Conservation (phyloP, 1,140 invertebrate species). For the Philaenus spumarius region DNA sequence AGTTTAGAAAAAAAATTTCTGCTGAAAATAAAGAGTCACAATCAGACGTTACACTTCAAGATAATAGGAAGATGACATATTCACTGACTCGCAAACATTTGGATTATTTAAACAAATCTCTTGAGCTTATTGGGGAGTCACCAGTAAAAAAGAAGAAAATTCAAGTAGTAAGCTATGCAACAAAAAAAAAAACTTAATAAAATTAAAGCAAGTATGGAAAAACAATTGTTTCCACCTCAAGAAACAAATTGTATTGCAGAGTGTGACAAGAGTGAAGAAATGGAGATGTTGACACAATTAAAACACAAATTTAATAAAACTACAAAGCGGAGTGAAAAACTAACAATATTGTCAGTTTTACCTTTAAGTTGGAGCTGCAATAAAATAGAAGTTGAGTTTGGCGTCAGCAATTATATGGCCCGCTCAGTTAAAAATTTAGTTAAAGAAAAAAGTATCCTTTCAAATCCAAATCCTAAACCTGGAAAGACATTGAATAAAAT, state of each 20-base stretch:
- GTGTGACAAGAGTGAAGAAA: neutral
- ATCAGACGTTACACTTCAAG: too few relatives aligned
- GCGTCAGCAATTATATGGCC: neutral
- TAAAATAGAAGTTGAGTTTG: slow-evolving; percentile 1
- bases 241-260: neutral
- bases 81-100: too few relatives aligned
- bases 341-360: neutral
- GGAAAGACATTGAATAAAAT: slow-evolving; percentile 6
- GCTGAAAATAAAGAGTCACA: too few relatives aligned
- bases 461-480: neutral
- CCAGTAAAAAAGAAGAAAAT: neutral
- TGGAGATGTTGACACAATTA: neutral
- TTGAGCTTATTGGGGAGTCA: neutral
- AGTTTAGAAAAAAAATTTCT: too few relatives aligned
- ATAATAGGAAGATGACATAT: too few relatives aligned
- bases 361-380: slow-evolving; percentile 5
- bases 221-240: neutral
- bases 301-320: slow-evolving; percentile 1
- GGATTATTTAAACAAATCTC: slow-evolving; percentile 8
- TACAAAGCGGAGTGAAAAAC: slow-evolving; percentile 3
- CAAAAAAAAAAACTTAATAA: slow-evolving; percentile 1
- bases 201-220: neutral
- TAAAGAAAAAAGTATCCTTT: neutral
- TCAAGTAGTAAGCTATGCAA: neutral
- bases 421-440: too few relatives aligned